Evolutionary conservation across 2,888 invertebrate species (phyloP), one percentile per base, ranked within the genome.

Genomic region (Gastrophysa polygoni): DNA sequence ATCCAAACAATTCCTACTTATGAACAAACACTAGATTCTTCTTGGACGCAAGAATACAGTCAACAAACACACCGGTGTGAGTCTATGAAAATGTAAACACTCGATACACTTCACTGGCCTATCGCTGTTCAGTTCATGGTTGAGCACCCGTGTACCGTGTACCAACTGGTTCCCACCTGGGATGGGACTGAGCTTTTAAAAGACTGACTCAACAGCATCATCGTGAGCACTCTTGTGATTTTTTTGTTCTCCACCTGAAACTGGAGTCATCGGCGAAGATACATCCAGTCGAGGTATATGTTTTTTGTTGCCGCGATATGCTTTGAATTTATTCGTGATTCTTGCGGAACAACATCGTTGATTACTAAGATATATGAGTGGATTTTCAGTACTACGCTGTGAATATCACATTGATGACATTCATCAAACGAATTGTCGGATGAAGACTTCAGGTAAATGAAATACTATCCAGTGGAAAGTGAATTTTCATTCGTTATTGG

Each of bases 161-260:
- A 54, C 43, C 34, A 24, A 54, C 54, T 54, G 54, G 54, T 54
- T 43, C 54, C 54, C 54, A 54, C 54, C 20, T 21, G 43, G 20
- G 54, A 54, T 24, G 43, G 54, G 14, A 38, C 38, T 1, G 14
- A 38, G 38, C 46, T 46, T 46, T 46, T 18, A 38, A 38, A 46
- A 46, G 21, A 21, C 46, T 46, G 16, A 18, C 46, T 3, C 7
- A 14, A 38, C 38, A 38, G 38, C 38, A 38, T 38, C 38, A 14
- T 38, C 14, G 38, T 10, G 3, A 14, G 38, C 14, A 38, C 38
- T 6, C 10, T 4, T 38, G 38, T 6, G 3, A 18, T n/a, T 3
- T 44, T 16, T 38, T 38, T 38, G 16, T 38, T 38, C 3, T 38
- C n/a, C 4, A 10, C 38, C 4, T 38, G 10, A 4, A 38, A 6